These are phyloP conservation scores for Cancer borealis DNA, from an alignment of 2,888 invertebrate species.

Conservation along the genomic window DNA sequence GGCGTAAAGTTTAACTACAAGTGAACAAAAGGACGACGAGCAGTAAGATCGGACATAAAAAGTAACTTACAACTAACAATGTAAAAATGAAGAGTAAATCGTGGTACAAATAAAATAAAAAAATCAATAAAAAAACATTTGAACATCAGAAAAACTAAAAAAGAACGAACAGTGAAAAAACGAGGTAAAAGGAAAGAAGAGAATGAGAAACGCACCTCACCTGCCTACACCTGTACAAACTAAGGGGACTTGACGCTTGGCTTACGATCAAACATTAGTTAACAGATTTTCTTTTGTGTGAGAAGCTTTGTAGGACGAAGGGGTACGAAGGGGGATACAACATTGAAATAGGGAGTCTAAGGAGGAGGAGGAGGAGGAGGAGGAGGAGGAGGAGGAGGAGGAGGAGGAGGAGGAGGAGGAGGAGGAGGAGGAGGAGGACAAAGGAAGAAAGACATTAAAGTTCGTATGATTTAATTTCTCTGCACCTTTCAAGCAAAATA, in stretches of 20 bases:
- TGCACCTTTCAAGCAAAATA: too few relatives aligned
- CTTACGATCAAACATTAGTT: slow-evolving; percentile 53
- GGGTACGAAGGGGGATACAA: slow-evolving; percentile 9
- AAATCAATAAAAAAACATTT: background rate
- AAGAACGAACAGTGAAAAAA: background rate
- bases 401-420: slow-evolving; percentile 4
- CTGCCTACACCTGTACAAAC: slow-evolving; percentile 51
- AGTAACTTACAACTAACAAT: background rate
- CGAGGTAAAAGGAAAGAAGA: background rate
- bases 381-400: background rate
- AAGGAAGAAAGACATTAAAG: background rate
- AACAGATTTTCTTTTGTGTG: slow-evolving; percentile 51
- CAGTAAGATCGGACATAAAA: background rate
- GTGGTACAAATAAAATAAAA: background rate
- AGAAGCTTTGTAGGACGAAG: slow-evolving; percentile 22
- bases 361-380: background rate
- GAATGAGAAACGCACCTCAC: background rate
- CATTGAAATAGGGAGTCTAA: background rate
- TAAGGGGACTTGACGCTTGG: slow-evolving; percentile 31
- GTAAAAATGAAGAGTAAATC: background rate
- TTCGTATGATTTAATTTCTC: background rate
- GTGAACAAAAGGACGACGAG: background rate
- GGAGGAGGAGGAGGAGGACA: background rate
- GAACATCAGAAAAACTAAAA: background rate
- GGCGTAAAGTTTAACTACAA: too few relatives aligned